Base-by-base conservation (phyloP, 2,888 invertebrate species). In the Octodonta nipae region DNA sequence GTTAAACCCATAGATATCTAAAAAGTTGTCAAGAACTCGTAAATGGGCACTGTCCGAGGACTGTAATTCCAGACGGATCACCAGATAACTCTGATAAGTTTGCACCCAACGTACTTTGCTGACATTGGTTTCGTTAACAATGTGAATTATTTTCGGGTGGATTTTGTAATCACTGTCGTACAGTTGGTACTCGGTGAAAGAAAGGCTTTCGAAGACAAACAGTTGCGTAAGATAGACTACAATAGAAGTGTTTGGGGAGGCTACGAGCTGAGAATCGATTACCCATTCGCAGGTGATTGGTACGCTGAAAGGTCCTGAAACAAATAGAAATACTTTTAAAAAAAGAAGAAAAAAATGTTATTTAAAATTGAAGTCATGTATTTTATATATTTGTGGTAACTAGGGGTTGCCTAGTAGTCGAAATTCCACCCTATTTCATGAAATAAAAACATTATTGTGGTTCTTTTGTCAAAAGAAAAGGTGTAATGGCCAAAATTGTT, bases 1-100 rank as follows among this genome's bases (percentile, higher is more conserved):
- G 64, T 92, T 91, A 65, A 92, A 89, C 8, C 91, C 91, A 55
- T 81, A 88, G 24, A 88, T 85, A 40, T 87, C 79, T 38, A 89
- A 66, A 15, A 89, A 69, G 33, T 79, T 75, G 52, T 82, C 75
- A 41, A 86, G 64, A 0, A 86, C 87, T 4, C 91, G 67, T 34
- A 89, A 66, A 62, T 91, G 87, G 15, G 83, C 80, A 5, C 84
- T 83, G 54, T 85, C 83, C 37, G 80, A 63, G 13, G 75, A 66
- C 45, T 75, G 68, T 48, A 88, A 68, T 26, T 70, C 65, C 48
- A 91, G 73, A 42, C 82, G 80, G 40, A 91, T 72, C 35, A 86
- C 83, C 40, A 89, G 64, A 44, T 78, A 86, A 32, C 80, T 80
- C 47, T 80, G 70, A 40, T 68, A 67, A 13, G 73, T 71, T 61